A percentile compares a stretch with the other conserved stretches of the same genome.
Conservation (phyloP, 2,888 invertebrate species). For the Heteromurus nitidus region DNA sequence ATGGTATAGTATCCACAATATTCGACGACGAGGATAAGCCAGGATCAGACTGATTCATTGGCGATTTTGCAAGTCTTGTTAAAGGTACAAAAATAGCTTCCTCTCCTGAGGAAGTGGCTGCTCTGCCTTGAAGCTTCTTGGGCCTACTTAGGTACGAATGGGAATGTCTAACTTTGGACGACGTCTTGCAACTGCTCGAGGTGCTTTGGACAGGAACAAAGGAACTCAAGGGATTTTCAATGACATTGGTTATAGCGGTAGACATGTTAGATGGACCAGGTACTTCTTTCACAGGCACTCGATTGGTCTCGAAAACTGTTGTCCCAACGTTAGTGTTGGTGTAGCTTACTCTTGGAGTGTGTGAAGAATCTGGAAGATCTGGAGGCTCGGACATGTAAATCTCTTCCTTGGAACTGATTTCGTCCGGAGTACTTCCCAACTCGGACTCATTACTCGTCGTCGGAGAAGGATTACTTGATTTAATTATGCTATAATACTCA, state of each 20-base stretch:
- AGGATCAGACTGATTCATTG: conserved; percentile 69
- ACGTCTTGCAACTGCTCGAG: conserved; percentile 18
- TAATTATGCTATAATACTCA: conserved; percentile 71
- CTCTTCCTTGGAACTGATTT: conserved; percentile 70
- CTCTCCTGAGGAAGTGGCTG: conserved; percentile 70
- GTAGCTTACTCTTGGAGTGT: conserved; percentile 16
- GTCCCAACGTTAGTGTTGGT: neutral
- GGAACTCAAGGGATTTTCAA: conserved; percentile 57
- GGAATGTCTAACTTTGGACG: conserved; percentile 52
- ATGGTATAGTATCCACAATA: conserved; percentile 27
- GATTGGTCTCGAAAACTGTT: conserved; percentile 42
- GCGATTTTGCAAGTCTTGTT: conserved; percentile 53
- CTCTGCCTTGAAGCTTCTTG: conserved; percentile 60
- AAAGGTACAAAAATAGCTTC: conserved; percentile 65
- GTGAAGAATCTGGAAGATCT: conserved; percentile 45
- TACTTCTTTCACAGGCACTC: conserved; percentile 52
- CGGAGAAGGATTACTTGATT: conserved; percentile 72
- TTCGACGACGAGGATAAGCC: conserved; percentile 65
- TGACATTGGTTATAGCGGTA: conserved; percentile 41
- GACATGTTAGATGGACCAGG: conserved; percentile 44
- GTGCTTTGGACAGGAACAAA: conserved; percentile 56
- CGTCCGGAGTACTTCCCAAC: conserved; percentile 70
- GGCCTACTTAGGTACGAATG: conserved; percentile 51
- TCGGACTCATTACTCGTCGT: conserved; percentile 72
- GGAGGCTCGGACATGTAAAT: conserved; percentile 70